A percentile compares a stretch with the other conserved stretches of the same genome.
These are phyloP conservation scores for Phenganax marumi DNA, from an alignment of 92 coral and sea anemone species.

Conservation along the genomic window DNA sequence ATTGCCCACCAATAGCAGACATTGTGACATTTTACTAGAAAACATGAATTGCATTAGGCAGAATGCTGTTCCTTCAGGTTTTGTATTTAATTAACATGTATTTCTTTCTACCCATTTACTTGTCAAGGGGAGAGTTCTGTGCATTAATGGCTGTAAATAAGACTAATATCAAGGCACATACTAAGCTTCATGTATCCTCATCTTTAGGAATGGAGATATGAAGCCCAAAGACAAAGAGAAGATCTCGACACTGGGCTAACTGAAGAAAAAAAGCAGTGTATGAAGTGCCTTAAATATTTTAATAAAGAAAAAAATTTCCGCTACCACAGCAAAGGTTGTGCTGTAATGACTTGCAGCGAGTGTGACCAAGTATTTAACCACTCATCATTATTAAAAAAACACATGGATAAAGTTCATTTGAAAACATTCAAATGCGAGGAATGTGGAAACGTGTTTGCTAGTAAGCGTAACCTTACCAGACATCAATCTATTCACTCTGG, in stretches of 20 bases:
- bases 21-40: background rate
- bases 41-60: background rate
- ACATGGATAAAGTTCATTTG: slow-evolving; percentile 52
- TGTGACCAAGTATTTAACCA: slow-evolving; percentile 56
- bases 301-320: slow-evolving; percentile 37
- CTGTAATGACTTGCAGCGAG: slow-evolving; percentile 44
- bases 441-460: slow-evolving; percentile 53
- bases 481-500: slow-evolving; percentile 39
- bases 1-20: background rate
- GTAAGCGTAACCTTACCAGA: slow-evolving; percentile 54
- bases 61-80: slow-evolving; percentile 1
- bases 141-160: background rate
- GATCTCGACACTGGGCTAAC: slow-evolving; percentile 53
- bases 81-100: background rate
- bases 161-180: background rate
- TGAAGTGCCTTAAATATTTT: slow-evolving; percentile 47
- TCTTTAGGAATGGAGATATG: slow-evolving; percentile 55
- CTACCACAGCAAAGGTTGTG: slow-evolving; percentile 55
- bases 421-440: slow-evolving; percentile 50
- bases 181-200: slow-evolving; percentile 12
- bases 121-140: background rate
- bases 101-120: slow-evolving; percentile 1
- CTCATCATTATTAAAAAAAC: slow-evolving; percentile 46
- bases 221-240: slow-evolving; percentile 56
- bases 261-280: slow-evolving; percentile 47